Percentiles rank a stretch among this genome's conserved stretches.
Evolutionary conservation across 2,113 vertebrate genomes (phyloP).

Genomic region (Brachyistius frenatus): DNA sequence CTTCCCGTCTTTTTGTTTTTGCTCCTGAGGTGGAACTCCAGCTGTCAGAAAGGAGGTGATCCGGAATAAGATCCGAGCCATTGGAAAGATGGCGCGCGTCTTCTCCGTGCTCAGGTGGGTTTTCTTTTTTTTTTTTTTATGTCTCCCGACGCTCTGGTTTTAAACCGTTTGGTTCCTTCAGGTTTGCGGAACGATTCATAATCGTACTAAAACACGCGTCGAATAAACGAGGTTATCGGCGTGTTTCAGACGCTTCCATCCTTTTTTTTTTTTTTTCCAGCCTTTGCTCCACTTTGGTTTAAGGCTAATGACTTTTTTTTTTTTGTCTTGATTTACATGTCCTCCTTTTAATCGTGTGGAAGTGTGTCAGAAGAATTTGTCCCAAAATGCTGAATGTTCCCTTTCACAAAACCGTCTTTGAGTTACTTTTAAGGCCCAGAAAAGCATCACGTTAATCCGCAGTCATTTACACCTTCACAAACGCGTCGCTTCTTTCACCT

Average conservation of each 20-base stretch:
- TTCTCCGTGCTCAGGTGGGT: constrained; percentile 96
- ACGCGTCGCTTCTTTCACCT: too few relatives aligned
- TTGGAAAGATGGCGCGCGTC: constrained; percentile 98
- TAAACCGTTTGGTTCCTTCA: too few relatives aligned
- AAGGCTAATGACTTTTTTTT: constrained; percentile 65
- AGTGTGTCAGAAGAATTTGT: constrained; percentile 60
- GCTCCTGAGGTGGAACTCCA: constrained; percentile 88
- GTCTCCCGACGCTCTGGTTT: too few relatives aligned
- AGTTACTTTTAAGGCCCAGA: constrained; percentile 14
- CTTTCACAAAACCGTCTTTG: not conserved
- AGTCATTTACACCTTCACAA: too few relatives aligned
- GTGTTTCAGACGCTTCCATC: not conserved
- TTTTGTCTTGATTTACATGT: constrained; percentile 1
- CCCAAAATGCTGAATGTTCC: constrained; percentile 19
- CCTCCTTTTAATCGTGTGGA: constrained; percentile 57
- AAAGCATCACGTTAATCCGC: too few relatives aligned
- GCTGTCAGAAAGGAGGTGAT: constrained; percentile 98
- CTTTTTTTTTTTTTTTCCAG: not conserved
- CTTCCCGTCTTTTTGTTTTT: not conserved
- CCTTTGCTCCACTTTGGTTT: constrained; percentile 55
- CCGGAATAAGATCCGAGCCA: constrained; percentile 98
- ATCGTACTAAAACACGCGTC: too few relatives aligned
- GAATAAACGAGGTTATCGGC: constrained; percentile 20
- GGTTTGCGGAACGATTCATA: too few relatives aligned
- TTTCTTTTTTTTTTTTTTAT: too few relatives aligned